phyloP scores from a whole-genome alignment of 2,113 vertebrate genomes.

The Pollachius pollachius region DNA sequence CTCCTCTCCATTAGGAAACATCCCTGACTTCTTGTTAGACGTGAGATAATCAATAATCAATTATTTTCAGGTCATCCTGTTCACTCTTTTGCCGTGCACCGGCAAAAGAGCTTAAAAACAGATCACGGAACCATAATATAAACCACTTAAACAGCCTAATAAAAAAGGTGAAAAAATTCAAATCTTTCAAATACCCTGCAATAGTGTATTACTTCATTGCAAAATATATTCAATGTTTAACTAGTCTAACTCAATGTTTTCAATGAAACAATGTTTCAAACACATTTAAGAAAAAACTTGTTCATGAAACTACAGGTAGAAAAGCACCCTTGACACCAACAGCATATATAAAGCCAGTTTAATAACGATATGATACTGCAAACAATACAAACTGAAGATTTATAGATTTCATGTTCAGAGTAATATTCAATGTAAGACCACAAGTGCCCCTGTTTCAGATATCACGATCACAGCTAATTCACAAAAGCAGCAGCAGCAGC shows the following conservation, averaged over 20 bases:
- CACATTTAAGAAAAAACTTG: neutral
- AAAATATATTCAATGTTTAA: neutral
- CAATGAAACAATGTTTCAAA: neutral
- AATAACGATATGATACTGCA: neutral
- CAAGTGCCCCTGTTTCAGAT: constrained; percentile 1
- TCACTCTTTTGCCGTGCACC: neutral
- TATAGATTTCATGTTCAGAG: too few species aligned
- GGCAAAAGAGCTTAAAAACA: neutral
- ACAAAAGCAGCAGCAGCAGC: neutral
- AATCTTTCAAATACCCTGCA: neutral
- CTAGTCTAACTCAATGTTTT: neutral
- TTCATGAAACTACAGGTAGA: neutral
- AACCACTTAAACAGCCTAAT: too few species aligned
- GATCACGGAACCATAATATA: too few species aligned
- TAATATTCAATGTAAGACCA: constrained; percentile 21
- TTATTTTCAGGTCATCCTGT: constrained; percentile 35
- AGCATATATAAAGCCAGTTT: neutral
- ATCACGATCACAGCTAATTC: constrained; percentile 12
- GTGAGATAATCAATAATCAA: constrained; percentile 75
- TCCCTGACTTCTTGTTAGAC: constrained; percentile 28
- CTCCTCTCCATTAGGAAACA: constrained; percentile 72
- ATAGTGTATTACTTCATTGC: neutral
- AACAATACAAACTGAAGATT: neutral
- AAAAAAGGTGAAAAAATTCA: too few species aligned
- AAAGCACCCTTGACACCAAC: neutral